Base-by-base conservation (phyloP, 92 coral and sea anemone genomes). In the Phymanthus crucifer region DNA sequence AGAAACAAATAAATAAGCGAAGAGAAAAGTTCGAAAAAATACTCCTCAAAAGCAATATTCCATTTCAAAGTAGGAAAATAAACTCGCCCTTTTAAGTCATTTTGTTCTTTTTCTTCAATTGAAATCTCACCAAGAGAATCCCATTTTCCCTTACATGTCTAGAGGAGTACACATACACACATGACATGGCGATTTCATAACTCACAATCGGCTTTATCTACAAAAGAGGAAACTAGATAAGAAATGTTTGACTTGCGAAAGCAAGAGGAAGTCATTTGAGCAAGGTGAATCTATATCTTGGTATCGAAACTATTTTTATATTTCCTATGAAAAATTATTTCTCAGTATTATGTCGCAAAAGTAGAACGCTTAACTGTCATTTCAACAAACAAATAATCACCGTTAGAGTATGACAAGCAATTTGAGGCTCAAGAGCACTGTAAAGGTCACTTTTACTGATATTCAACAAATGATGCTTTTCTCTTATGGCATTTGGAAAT, bases 161-260 rank as follows among this genome's bases (percentile, higher is more conserved):
- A 38, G 2, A 43, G 9, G 48, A 10, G 13, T 43, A 43, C 14
- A 6, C 14, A 3, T 43, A 8, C 48, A 43, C 13, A 43, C 48
- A 43, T n/a, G 0, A 43, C 14, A 8, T 5, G 13, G 48, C 13
- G 24, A 24, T 54, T 54, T 11, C 64, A n/a, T 29, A 24, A 54
- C 64, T 54, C 26, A 54, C n/a, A 54, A 24, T 54, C 64, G 64
- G 64, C 14, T 21, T 61, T 61, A 61, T 61, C 68, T 61, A 61
- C 32, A 8, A 13, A 1, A 61, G 13, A 61, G 68, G 68, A 61
- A 61, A 29, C 68, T 29, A 61, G 68, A 61, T 61, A 61, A 3
- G 35, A 61, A 54, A 21, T 6, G 23, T 54, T 27, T 61, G 68
- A 61, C 68, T 61, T n/a, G 34, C 10, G 68, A 34, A 61, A 61